phyloP scores from a whole-genome alignment of 2,888 invertebrate genomes.

The Neoitamus cyanurus region DNA sequence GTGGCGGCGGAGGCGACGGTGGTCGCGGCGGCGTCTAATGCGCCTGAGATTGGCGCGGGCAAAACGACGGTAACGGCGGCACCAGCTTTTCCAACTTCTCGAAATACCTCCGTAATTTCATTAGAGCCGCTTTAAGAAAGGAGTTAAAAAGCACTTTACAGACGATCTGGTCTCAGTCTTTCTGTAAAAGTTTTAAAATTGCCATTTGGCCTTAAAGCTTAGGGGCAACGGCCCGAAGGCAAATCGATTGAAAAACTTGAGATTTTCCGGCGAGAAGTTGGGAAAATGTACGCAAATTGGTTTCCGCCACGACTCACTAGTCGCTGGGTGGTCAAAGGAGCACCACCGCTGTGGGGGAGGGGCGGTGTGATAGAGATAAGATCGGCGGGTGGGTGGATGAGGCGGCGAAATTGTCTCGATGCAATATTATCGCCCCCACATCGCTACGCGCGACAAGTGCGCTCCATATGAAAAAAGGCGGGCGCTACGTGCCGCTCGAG shows the following conservation, averaged over 20 bases:
- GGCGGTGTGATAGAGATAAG: no score
- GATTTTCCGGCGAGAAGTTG: not conserved
- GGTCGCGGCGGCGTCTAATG: not conserved
- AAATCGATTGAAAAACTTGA: conserved; percentile 31
- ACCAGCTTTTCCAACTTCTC: not conserved
- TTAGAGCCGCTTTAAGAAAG: conserved; percentile 11
- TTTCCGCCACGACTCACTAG: not conserved
- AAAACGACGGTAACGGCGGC: not conserved
- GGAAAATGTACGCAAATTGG: not conserved
- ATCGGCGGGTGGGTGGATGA: not conserved
- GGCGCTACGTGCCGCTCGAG: not conserved
- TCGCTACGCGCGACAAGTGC: not conserved
- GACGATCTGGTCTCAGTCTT: conserved; percentile 17
- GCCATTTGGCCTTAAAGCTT: conserved; percentile 41
- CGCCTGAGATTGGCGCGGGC: not conserved
- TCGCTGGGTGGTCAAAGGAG: not conserved
- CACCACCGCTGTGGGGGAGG: not conserved
- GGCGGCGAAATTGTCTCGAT: not conserved
- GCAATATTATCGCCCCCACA: not conserved
- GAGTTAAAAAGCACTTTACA: conserved; percentile 28
- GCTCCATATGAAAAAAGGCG: not conserved
- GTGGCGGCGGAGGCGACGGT: not conserved
- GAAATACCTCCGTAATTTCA: conserved; percentile 26
- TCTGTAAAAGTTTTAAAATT: conserved; percentile 40
- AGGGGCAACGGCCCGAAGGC: conserved; percentile 15